These are phyloP conservation scores for Caenorhabditis imperialis DNA, from an alignment of 2,888 invertebrate genomes.

Conservation along the genomic window DNA sequence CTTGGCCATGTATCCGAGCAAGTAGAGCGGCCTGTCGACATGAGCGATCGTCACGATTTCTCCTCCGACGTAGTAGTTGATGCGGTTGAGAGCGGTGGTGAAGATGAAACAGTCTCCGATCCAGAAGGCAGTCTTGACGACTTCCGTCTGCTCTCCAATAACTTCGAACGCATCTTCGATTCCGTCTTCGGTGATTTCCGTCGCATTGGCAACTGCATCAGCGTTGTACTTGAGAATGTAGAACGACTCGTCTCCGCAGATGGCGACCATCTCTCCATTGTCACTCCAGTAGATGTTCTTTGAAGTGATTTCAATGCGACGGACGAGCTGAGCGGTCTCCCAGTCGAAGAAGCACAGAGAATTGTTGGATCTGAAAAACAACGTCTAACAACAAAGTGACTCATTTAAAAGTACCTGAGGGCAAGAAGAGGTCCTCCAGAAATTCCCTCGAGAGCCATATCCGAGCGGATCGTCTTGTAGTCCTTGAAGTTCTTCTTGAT, in stretches of 20 bases:
- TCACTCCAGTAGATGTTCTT: constrained; percentile 93
- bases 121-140: constrained; percentile 76
- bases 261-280: constrained; percentile 91
- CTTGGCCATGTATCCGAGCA: constrained; percentile 80
- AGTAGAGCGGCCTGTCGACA: constrained; percentile 94
- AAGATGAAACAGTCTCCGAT: constrained; percentile 96
- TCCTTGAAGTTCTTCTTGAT: constrained; percentile 96
- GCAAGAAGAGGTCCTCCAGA: constrained; percentile 91
- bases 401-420: constrained; percentile 20
- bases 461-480: constrained; percentile 86
- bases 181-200: constrained; percentile 89
- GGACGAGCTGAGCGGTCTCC: constrained; percentile 91
- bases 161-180: constrained; percentile 94
- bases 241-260: constrained; percentile 95
- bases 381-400: neutral
- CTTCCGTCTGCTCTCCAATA: constrained; percentile 74
- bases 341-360: constrained; percentile 93
- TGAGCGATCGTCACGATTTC: constrained; percentile 98
- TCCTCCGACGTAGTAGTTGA: constrained; percentile 99
- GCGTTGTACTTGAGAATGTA: constrained; percentile 92
- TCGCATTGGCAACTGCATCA: constrained; percentile 86
- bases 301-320: constrained; percentile 96
- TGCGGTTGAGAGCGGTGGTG: constrained; percentile 95
- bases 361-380: constrained; percentile 60
- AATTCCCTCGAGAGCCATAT: constrained; percentile 86